A percentile compares a stretch with the other conserved stretches of the same genome.
Conservation (phyloP, 2,888 invertebrate species). For the Andrena bicolor region DNA sequence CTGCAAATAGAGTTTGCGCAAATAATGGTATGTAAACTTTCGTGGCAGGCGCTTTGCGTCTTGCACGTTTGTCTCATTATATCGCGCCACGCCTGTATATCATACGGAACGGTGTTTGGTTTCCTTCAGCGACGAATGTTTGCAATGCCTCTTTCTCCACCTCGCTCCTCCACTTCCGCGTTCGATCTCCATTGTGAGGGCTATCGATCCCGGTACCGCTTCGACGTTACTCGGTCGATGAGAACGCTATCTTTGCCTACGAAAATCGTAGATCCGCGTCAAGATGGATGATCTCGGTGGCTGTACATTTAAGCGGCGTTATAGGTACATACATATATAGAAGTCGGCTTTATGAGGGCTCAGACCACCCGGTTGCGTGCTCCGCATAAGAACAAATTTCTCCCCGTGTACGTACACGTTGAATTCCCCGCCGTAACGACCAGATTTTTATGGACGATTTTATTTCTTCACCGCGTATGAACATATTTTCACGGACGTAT, state of each 20-base stretch:
- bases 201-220: background rate
- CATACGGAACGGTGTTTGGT: conserved; percentile 20
- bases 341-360: conserved; percentile 68
- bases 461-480: conserved; percentile 58
- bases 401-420: conserved; percentile 37
- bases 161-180: background rate
- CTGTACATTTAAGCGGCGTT: conserved; percentile 70
- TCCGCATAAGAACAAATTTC: conserved; percentile 67
- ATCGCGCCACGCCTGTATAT: background rate
- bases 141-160: background rate
- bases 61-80: conserved; percentile 16
- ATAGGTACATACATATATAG: conserved; percentile 42
- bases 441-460: conserved; percentile 66
- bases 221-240: conserved; percentile 9
- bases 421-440: conserved; percentile 61
- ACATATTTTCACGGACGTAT: conserved; percentile 48
- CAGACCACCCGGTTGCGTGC: conserved; percentile 67
- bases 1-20: conserved; percentile 34
- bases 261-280: conserved; percentile 50
- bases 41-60: background rate
- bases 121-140: conserved; percentile 9
- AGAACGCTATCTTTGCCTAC: conserved; percentile 22
- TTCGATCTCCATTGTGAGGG: background rate
- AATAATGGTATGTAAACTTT: conserved; percentile 53
- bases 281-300: conserved; percentile 67